phyloP scores from a whole-genome alignment of 1,140 invertebrate species.

The Caenorhabditis brenneri region DNA sequence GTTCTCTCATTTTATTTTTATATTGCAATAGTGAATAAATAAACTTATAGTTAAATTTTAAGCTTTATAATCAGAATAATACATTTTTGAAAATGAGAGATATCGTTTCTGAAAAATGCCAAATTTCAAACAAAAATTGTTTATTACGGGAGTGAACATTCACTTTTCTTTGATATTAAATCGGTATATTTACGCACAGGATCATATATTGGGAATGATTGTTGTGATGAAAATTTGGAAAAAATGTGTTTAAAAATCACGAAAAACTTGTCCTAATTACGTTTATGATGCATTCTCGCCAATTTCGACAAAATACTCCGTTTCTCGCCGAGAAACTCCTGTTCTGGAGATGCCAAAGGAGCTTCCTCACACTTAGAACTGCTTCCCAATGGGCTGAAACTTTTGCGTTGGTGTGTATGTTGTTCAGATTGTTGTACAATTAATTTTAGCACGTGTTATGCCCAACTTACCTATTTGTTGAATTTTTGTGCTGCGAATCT shows the following conservation, averaged over 20 bases:
- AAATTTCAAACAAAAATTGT: no score
- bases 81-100: no score
- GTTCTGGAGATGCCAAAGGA: conserved; percentile 47
- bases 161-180: no score
- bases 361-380: conserved; percentile 25
- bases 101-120: no score
- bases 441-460: no score
- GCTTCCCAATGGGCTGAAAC: background rate
- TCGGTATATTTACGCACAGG: no score
- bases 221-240: no score
- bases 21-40: background rate
- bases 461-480: conserved; percentile 1
- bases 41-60: background rate
- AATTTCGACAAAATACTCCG: conserved; percentile 9
- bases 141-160: no score
- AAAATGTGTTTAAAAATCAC: no score
- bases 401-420: background rate
- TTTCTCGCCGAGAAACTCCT: conserved; percentile 9
- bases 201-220: no score
- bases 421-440: no score
- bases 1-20: background rate
- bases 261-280: background rate
- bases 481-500: conserved; percentile 11
- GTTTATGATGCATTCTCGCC: background rate
- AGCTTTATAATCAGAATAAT: no score